phyloP scores from a whole-genome alignment of 23 tunicate genomes.

The Styela clava region DNA sequence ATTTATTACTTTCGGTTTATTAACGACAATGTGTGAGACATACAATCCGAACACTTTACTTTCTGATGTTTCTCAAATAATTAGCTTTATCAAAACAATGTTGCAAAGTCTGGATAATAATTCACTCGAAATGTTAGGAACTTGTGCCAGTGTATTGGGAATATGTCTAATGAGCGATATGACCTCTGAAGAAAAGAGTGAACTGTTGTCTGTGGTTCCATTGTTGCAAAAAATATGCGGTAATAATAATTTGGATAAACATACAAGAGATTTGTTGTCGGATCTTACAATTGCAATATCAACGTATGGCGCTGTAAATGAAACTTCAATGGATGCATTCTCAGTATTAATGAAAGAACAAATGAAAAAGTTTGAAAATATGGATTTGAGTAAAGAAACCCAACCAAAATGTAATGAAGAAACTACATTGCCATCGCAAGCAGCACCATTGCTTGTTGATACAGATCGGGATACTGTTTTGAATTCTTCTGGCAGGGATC shows the following conservation, averaged over 20 bases:
- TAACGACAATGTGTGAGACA: conserved; percentile 37
- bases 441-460: background rate
- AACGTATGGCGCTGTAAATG: conserved; percentile 38
- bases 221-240: conserved; percentile 28
- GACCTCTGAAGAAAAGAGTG: background rate
- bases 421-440: background rate
- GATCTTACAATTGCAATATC: conserved; percentile 60
- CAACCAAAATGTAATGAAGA: background rate
- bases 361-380: background rate
- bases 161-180: conserved; percentile 28
- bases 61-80: conserved; percentile 26
- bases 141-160: conserved; percentile 44
- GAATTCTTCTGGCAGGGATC: background rate
- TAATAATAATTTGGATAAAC: background rate
- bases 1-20: conserved; percentile 45
- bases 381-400: background rate
- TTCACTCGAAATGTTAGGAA: conserved; percentile 33
- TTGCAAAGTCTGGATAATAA: background rate
- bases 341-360: conserved; percentile 20
- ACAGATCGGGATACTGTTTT: background rate
- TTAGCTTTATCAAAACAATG: conserved; percentile 32
- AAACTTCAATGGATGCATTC: background rate
- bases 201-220: conserved; percentile 22
- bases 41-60: conserved; percentile 38
- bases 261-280: conserved; percentile 36